These are phyloP conservation scores for Coendou prehensilis DNA, from an alignment of 2,797 vertebrate species.

Conservation along the genomic window DNA sequence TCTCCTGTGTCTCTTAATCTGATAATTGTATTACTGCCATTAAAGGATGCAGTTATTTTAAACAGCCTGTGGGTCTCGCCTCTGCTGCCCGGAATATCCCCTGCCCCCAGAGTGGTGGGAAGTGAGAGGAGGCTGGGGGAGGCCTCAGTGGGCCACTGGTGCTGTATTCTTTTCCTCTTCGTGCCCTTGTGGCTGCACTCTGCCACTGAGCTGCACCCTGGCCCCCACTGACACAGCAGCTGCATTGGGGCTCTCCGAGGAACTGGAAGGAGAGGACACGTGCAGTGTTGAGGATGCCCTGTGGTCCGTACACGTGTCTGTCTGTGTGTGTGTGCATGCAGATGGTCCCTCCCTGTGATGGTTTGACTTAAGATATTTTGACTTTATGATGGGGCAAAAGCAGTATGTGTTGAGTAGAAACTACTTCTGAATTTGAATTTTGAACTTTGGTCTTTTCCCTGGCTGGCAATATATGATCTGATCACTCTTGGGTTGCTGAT, in stretches of 20 bases:
- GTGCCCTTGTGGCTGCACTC: background rate
- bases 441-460: background rate
- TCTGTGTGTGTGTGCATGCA: background rate
- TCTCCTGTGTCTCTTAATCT: slow-evolving; percentile 84
- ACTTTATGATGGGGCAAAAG: background rate
- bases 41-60: slow-evolving; percentile 89
- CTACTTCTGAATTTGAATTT: background rate
- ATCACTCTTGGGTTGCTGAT: background rate
- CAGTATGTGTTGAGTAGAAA: too few relatives aligned
- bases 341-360: too few relatives aligned
- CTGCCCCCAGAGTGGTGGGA: background rate
- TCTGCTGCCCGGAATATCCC: background rate
- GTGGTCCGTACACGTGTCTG: too few relatives aligned
- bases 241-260: background rate
- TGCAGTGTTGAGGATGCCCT: background rate
- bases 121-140: background rate
- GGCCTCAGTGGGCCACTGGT: background rate
- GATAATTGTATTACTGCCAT: slow-evolving; percentile 88
- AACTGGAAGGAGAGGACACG: too few relatives aligned
- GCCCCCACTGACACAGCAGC: background rate
- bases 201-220: background rate
- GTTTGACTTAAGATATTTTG: background rate
- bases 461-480: too few relatives aligned
- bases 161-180: background rate
- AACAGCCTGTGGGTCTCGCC: background rate